Percentiles rank a stretch among this genome's conserved stretches.
Evolutionary conservation across 2,797 vertebrate genomes (phyloP).

Genomic region (Typhlichthys eigenmanni): DNA sequence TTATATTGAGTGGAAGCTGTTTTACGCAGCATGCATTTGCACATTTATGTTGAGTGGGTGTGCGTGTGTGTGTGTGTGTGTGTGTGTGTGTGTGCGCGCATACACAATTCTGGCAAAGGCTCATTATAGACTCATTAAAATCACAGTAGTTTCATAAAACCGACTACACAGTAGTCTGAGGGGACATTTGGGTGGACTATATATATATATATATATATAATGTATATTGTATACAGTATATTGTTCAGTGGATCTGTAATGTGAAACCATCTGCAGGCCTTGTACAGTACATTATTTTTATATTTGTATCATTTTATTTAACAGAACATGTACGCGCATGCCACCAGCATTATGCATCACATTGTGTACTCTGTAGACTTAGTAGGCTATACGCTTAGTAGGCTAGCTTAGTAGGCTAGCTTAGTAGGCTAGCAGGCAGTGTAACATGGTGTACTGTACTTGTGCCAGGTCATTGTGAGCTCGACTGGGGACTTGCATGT

Average conservation of each 20-base stretch:
- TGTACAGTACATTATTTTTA: neutral
- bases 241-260: constrained; percentile 56
- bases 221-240: constrained; percentile 17
- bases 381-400: too few species aligned
- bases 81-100: neutral
- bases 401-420: too few species aligned
- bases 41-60: constrained; percentile 2
- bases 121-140: constrained; percentile 64
- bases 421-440: too few species aligned
- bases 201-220: constrained; percentile 12
- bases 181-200: constrained; percentile 55
- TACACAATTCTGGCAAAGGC: constrained; percentile 11
- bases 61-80: constrained; percentile 6
- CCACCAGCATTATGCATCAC: too few species aligned
- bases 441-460: constrained; percentile 10
- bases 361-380: constrained; percentile 1
- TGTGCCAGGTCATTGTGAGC: constrained; percentile 50
- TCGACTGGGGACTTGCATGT: constrained; percentile 25
- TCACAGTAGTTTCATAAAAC: constrained; percentile 66
- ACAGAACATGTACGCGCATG: neutral
- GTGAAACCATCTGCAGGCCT: constrained; percentile 44
- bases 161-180: constrained; percentile 59
- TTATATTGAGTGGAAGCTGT: constrained; percentile 62
- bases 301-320: neutral
- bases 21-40: constrained; percentile 1